Evolutionary conservation across 2,113 vertebrate species (phyloP).

Genomic region (Forbesichthys agassizii): DNA sequence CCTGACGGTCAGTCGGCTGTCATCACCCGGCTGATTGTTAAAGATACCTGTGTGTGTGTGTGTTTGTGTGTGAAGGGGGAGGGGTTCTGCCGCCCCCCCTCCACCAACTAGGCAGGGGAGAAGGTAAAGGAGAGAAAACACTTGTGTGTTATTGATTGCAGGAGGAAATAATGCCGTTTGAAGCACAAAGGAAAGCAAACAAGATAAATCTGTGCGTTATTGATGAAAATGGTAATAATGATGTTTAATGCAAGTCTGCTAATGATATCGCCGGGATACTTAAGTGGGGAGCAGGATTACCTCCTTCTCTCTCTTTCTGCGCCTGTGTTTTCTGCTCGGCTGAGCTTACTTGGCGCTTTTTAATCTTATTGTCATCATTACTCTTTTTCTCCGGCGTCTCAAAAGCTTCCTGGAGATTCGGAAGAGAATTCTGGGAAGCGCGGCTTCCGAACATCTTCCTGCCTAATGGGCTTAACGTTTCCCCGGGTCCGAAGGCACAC

Average conservation of each 20-base stretch:
- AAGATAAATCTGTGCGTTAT: slow-evolving; percentile 44
- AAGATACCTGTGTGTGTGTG: slow-evolving; percentile 42
- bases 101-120: neutral
- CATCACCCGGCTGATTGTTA: slow-evolving; percentile 62
- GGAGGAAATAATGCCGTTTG: slow-evolving; percentile 28
- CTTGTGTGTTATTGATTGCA: slow-evolving; percentile 39
- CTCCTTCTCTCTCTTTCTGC: slow-evolving; percentile 25
- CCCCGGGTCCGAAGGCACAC: slow-evolving; percentile 22
- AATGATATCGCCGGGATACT: slow-evolving; percentile 35
- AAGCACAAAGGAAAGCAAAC: slow-evolving; percentile 27
- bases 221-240: slow-evolving; percentile 39
- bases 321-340: slow-evolving; percentile 25
- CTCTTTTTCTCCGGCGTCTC: slow-evolving; percentile 6
- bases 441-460: too few relatives aligned
- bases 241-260: slow-evolving; percentile 38
- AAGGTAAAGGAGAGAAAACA: slow-evolving; percentile 3
- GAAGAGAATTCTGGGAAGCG: slow-evolving; percentile 5
- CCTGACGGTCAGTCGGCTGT: slow-evolving; percentile 59
- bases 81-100: neutral
- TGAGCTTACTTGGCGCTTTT: slow-evolving; percentile 19
- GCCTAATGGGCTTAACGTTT: too few relatives aligned
- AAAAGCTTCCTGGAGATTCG: neutral
- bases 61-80: neutral
- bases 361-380: slow-evolving; percentile 35
- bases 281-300: neutral